Evolutionary conservation across 2,113 vertebrate genomes (phyloP), one percentile per base, ranked within the genome.

Genomic region (Rhynchopsitta pachyrhyncha): DNA sequence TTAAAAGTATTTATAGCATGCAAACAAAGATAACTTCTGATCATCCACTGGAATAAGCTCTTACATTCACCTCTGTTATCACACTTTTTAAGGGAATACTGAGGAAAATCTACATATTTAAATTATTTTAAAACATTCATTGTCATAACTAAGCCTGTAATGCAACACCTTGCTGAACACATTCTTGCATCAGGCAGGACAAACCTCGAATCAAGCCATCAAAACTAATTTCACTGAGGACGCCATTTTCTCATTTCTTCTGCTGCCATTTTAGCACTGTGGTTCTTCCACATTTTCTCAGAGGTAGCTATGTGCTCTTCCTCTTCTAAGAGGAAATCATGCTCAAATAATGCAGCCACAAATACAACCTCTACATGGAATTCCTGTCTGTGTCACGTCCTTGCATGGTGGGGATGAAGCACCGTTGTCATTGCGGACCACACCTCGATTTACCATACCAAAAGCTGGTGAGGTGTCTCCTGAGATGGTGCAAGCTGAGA

Each of bases 171-270:
- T 8, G 33, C 79, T 22, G 46, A n/a, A 73, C 68, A 27, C 71
- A 42, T 37, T 49, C 71, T 78, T 3, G 0, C 37, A 69, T 41
- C n/a, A 67, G 64, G 67, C 93, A 71, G 78, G 71, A 73, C 1
- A 3, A 52, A 47, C 55, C 86, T 92, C 81, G 33, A 70, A 95
- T 25, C 37, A 28, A 82, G 90, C 31, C 37, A 96, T 71, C 11
- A 2, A 75, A 84, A 92, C 79, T 77, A 63, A 92, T 82, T 92
- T 63, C 95, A 90, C 69, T 74, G 76, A 80, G 88, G 98, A 97
- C 96, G 97, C 98, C 98, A 98, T 98, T 97, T 98, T 97, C 93
- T 97, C 73, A 80, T 78, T 90, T 82, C 94, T 86, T 96, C 66
- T 19, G 53, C 98, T 98, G 98, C 97, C 98, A 98, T 98, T 97